Conservation (phyloP, 2,888 invertebrate genomes). For the Heteromyza rotundicornis region DNA sequence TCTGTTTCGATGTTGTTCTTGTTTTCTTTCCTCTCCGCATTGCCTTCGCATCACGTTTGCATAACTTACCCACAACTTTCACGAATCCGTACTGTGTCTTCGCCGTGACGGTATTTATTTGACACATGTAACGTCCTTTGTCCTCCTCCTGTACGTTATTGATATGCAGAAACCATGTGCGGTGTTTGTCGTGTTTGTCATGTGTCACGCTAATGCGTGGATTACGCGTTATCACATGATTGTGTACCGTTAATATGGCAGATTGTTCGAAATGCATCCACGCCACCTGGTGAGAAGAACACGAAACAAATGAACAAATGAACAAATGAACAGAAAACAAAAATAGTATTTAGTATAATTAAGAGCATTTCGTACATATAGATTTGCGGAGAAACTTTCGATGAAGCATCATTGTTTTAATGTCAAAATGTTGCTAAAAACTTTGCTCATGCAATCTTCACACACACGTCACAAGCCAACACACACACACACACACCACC, state of each 20-base stretch:
- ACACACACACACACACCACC: not conserved
- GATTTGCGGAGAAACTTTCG: not conserved
- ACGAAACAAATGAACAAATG: no score
- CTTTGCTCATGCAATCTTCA: not conserved
- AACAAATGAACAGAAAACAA: no score
- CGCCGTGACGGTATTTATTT: conserved; percentile 90
- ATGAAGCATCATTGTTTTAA: not conserved
- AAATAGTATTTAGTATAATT: not conserved
- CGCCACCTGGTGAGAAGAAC: conserved; percentile 74
- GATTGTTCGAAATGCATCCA: conserved; percentile 97
- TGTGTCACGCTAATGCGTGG: conserved; percentile 90
- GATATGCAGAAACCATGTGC: conserved; percentile 93
- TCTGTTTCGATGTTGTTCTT: not conserved
- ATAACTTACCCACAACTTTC: conserved; percentile 87
- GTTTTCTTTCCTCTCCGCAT: not conserved
- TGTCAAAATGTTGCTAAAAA: not conserved
- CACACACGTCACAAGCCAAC: not conserved
- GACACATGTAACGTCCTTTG: conserved; percentile 92
- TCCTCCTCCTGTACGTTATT: conserved; percentile 90
- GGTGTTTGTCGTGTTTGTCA: conserved; percentile 80
- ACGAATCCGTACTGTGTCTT: conserved; percentile 92
- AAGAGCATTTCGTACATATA: conserved; percentile 1
- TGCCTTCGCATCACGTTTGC: not conserved
- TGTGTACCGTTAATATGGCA: conserved; percentile 90
- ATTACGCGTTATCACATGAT: conserved; percentile 92